A percentile compares a stretch with the other conserved stretches of the same genome.
Conservation (phyloP, 2,797 vertebrate genomes). For the Rhodeus uyekii region DNA sequence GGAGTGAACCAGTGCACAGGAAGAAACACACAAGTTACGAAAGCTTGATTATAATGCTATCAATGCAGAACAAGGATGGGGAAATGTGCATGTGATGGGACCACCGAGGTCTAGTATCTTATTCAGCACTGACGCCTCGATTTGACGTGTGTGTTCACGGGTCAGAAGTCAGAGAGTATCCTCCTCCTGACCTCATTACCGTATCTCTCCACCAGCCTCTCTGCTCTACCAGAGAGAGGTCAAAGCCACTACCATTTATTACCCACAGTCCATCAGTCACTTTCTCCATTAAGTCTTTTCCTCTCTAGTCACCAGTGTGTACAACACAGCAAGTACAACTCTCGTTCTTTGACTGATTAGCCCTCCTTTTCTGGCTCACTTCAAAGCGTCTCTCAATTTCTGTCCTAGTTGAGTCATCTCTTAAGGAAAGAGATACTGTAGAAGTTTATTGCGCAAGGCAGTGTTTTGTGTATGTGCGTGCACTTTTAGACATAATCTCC, state of each 20-base stretch:
- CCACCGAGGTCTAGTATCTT: background rate
- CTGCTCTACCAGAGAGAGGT: slow-evolving; percentile 31
- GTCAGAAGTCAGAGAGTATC: slow-evolving; percentile 12
- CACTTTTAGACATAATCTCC: background rate
- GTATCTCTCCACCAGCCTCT: slow-evolving; percentile 5
- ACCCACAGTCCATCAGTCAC: slow-evolving; percentile 66
- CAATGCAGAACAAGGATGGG: background rate
- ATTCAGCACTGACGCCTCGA: background rate
- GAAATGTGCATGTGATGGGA: background rate
- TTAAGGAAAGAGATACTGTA: background rate
- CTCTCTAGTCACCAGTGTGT: slow-evolving; percentile 17
- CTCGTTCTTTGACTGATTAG: slow-evolving; percentile 9
- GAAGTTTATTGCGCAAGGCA: background rate
- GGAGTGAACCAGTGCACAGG: background rate
- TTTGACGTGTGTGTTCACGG: background rate
- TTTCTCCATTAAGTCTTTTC: slow-evolving; percentile 17
- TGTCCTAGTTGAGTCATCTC: slow-evolving; percentile 3
- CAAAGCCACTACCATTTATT: slow-evolving; percentile 59
- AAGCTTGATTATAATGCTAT: background rate
- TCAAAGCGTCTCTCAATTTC: background rate
- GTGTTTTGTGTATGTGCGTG: background rate
- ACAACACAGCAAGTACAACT: slow-evolving; percentile 3
- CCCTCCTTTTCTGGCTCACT: slow-evolving; percentile 12
- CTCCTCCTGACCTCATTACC: slow-evolving; percentile 37
- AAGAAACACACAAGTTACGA: background rate